Evolutionary conservation across 2,888 invertebrate species (phyloP).

Genomic region (Heliconius sara): DNA sequence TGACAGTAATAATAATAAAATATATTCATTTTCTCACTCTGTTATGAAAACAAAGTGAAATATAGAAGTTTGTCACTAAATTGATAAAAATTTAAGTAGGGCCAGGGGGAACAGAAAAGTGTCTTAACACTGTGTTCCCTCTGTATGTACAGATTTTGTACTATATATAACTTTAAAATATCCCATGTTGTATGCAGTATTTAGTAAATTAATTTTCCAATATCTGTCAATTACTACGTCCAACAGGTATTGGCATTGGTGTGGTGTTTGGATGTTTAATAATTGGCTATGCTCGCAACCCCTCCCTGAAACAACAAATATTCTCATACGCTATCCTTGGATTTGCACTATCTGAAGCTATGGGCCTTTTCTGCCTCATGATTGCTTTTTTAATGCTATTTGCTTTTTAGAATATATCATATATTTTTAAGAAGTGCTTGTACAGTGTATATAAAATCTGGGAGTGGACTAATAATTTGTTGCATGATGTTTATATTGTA

Average conservation of each 20-base stretch:
- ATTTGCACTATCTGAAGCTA: conserved; percentile 98
- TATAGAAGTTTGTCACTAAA: too few species aligned
- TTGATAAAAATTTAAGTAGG: too few species aligned
- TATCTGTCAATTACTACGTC: conserved; percentile 49
- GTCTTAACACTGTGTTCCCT: background rate
- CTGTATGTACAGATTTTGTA: background rate
- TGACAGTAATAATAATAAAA: too few species aligned
- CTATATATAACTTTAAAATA: background rate
- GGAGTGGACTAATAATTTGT: conserved; percentile 8
- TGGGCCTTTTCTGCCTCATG: conserved; percentile 99
- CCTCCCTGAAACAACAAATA: conserved; percentile 98
- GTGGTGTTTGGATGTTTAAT: conserved; percentile 98
- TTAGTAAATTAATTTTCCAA: conserved; percentile 2
- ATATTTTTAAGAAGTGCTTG: conserved; percentile 53
- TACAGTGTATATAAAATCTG: conserved; percentile 62
- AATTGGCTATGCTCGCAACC: conserved; percentile 98
- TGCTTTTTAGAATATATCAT: conserved; percentile 88
- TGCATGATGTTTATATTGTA: conserved; percentile 23
- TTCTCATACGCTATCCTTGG: conserved; percentile 99
- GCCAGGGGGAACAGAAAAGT: too few species aligned
- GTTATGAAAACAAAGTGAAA: too few species aligned
- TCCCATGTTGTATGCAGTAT: background rate
- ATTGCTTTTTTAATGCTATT: conserved; percentile 98
- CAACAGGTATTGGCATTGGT: conserved; percentile 97
- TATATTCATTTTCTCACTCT: background rate